These are phyloP conservation scores for Pedionomus torquatus DNA, from an alignment of 2,113 vertebrate species.

Conservation along the genomic window DNA sequence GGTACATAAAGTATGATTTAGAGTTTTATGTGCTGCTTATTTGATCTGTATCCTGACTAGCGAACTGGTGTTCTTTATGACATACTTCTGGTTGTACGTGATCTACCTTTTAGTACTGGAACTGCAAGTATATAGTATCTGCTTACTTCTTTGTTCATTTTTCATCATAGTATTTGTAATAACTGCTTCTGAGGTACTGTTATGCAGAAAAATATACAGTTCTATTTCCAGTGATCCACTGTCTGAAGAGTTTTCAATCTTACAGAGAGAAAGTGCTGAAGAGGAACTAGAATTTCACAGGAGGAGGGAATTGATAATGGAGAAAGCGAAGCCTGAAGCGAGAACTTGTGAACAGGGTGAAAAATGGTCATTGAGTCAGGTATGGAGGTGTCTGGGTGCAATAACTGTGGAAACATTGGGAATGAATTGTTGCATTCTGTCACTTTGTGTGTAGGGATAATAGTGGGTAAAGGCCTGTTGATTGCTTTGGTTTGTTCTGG, in stretches of 20 bases:
- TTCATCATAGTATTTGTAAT: neutral
- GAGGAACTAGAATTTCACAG: constrained; percentile 84
- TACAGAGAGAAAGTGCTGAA: constrained; percentile 68
- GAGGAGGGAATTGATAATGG: constrained; percentile 79
- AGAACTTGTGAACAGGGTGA: constrained; percentile 77
- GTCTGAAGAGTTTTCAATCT: constrained; percentile 7
- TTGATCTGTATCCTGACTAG: neutral
- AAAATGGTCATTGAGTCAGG: constrained; percentile 75
- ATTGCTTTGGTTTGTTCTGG: neutral
- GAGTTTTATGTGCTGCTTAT: neutral
- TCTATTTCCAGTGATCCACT: neutral
- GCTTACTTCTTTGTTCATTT: neutral
- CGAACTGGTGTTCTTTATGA: neutral
- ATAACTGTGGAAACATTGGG: neutral
- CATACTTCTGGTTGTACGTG: neutral
- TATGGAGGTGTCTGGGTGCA: neutral
- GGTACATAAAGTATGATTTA: neutral
- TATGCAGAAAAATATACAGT: neutral
- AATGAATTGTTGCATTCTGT: neutral
- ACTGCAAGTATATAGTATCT: neutral
- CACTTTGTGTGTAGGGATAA: neutral
- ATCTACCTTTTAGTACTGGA: neutral
- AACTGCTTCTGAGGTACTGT: neutral
- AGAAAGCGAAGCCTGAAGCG: constrained; percentile 72
- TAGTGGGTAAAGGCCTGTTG: neutral